Conservation (phyloP, 2,797 vertebrate species). For the Pygocentrus nattereri region DNA sequence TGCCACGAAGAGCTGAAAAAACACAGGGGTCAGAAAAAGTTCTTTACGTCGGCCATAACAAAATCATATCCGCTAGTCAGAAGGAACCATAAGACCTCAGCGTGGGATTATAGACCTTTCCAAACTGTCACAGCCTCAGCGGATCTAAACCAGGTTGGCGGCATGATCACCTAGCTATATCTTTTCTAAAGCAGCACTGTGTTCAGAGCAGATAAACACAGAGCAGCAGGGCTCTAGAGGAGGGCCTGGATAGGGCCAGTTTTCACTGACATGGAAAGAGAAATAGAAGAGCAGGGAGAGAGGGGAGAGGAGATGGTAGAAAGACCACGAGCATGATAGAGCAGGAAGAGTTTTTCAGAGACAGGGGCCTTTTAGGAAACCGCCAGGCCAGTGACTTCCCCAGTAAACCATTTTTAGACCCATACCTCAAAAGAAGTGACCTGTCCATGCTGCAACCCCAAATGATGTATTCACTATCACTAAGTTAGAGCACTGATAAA, state of each 20-base stretch:
- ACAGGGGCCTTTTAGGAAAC: neutral
- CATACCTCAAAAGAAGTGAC: neutral
- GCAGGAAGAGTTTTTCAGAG: too few species aligned
- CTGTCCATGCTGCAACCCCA: neutral
- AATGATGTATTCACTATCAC: neutral
- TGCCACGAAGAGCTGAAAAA: conserved; percentile 18
- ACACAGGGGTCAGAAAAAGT: conserved; percentile 42
- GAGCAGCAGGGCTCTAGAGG: neutral
- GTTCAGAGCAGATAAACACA: conserved; percentile 34
- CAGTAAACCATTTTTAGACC: neutral
- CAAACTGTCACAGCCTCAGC: conserved; percentile 40
- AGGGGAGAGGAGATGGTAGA: neutral
- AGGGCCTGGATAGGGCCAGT: neutral
- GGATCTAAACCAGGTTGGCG: conserved; percentile 35
- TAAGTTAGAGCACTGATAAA: neutral
- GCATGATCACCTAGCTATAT: conserved; percentile 35
- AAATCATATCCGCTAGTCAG: conserved; percentile 35
- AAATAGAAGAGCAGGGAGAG: neutral
- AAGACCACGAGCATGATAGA: neutral
- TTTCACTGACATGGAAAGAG: neutral
- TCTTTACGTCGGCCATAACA: conserved; percentile 34
- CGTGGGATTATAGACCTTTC: conserved; percentile 40
- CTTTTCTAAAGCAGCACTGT: conserved; percentile 29
- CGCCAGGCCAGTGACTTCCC: neutral
- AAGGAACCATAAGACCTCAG: conserved; percentile 30